These are phyloP conservation scores for Callopanchax toddi DNA, from an alignment of 2,113 vertebrate genomes.

Conservation along the genomic window DNA sequence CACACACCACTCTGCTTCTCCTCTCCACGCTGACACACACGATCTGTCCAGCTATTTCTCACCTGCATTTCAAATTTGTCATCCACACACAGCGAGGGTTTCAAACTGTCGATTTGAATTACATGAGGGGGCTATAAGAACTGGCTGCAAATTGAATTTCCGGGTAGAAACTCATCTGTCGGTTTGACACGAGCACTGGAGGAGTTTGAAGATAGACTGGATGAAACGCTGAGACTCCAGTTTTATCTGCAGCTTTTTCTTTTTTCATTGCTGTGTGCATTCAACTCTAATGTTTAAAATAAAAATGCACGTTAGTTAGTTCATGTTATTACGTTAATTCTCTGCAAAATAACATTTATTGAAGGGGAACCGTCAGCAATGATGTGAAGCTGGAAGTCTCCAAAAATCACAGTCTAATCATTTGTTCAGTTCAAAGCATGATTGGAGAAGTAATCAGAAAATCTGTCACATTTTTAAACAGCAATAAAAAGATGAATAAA, in stretches of 20 bases:
- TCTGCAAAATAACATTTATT: no score
- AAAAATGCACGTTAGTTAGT: no score
- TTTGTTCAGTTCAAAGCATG: no score
- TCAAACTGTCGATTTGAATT: conserved; percentile 63
- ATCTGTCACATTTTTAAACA: no score
- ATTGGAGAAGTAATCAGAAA: no score
- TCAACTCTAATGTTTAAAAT: no score
- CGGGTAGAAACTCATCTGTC: conserved; percentile 52
- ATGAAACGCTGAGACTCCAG: not conserved
- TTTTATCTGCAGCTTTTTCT: not conserved
- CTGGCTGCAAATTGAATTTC: conserved; percentile 69
- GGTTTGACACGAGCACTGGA: conserved; percentile 32
- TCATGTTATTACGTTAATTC: no score
- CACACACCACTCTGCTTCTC: conserved; percentile 37
- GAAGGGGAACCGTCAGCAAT: no score
- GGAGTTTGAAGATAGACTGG: conserved; percentile 26
- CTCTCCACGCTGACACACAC: conserved; percentile 4
- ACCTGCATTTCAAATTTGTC: conserved; percentile 68
- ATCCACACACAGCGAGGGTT: conserved; percentile 47
- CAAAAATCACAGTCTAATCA: no score
- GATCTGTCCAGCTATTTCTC: conserved; percentile 64
- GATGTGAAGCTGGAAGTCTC: no score
- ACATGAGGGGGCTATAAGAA: conserved; percentile 50
- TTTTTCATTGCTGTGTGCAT: no score
- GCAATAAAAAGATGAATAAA: no score